These are phyloP conservation scores for Latrodectus geometricus DNA, from an alignment of 1,140 invertebrate genomes.

Conservation along the genomic window DNA sequence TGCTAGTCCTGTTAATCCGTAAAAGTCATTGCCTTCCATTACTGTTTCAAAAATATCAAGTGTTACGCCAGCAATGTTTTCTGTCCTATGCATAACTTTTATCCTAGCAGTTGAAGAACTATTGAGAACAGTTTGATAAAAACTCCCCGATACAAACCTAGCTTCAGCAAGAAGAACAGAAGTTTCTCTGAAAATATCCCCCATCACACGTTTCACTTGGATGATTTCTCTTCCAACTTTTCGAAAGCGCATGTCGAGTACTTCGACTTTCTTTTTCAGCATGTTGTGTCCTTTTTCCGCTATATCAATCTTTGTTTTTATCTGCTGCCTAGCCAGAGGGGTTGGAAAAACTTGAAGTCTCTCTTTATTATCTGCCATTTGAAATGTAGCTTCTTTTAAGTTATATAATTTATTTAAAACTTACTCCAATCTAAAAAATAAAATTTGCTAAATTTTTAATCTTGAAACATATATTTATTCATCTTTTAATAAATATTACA, in stretches of 20 bases:
- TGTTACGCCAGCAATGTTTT: conserved; percentile 31
- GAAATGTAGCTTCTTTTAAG: no score
- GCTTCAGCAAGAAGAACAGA: conserved; percentile 29
- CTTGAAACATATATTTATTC: no score
- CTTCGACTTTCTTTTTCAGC: conserved; percentile 24
- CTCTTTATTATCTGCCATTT: background rate
- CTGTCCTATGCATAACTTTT: conserved; percentile 16
- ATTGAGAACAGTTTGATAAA: conserved; percentile 7
- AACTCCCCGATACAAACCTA: conserved; percentile 6
- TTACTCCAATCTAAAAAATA: no score
- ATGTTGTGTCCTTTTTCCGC: conserved; percentile 28
- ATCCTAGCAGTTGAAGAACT: conserved; percentile 4
- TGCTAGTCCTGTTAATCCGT: conserved; percentile 30
- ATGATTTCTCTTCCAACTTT: conserved; percentile 42
- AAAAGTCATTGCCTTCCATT: background rate
- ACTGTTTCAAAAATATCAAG: conserved; percentile 9
- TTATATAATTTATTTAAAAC: no score
- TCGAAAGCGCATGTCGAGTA: conserved; percentile 30
- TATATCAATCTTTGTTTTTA: background rate
- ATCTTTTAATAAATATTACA: no score
- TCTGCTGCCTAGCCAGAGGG: conserved; percentile 14
- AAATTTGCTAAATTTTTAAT: no score
- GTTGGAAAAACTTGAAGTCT: conserved; percentile 33
- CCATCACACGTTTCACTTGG: conserved; percentile 24
- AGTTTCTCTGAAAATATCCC: conserved; percentile 31